Evolutionary conservation across 2,797 vertebrate genomes (phyloP), one percentile per base, ranked within the genome.

Genomic region (Chelidonichthys spinosus): DNA sequence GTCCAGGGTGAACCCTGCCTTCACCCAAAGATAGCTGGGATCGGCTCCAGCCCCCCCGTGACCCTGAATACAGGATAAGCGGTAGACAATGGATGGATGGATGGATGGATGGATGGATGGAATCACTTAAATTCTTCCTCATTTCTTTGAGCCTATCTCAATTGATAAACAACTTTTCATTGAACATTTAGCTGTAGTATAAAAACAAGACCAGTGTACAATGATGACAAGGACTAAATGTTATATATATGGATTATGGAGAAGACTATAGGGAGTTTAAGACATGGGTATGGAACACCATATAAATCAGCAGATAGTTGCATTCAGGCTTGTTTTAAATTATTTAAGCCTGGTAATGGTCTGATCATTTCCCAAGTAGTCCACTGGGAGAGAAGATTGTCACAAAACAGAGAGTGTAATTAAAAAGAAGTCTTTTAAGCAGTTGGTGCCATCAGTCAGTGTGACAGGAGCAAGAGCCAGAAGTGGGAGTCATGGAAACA

Each of bases 401-500:
- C 74, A 80, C 64, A 66, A 84, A 86, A 72, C 62, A 67, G 47
- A 67, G 46, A 82, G 62, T 47, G 66, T 78, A 81, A 87, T 87
- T 83, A 89, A 86, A 79, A 76, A 67, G 25, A 72, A 63, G 50
- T 79, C 59, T 75, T 77, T 75, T 36, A 78, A 84, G 25, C 40
- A 66, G 15, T 47, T 50, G 55, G 72, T 55, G 49, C 56, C 63
- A 56, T 44, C 59, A 88, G 82, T 32, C 78, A 63, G 9, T 33
- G 56, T 54, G 7, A 37, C 37, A 44, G 50, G 61, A 79, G 62
- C 39, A 56, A 59, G 69, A 62, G 66, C 53, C 14, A 3, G 47
- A 40, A 70, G 40, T 47, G 56, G 68, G 64, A 78, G 76, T 61
- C 84, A 84, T 85, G 80, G 78, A 60, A 65, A 66, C 72, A 47